Percentiles rank a stretch among this genome's conserved stretches.
Conservation (phyloP, 1,140 invertebrate genomes). For the Helicorthomorpha holstii region DNA sequence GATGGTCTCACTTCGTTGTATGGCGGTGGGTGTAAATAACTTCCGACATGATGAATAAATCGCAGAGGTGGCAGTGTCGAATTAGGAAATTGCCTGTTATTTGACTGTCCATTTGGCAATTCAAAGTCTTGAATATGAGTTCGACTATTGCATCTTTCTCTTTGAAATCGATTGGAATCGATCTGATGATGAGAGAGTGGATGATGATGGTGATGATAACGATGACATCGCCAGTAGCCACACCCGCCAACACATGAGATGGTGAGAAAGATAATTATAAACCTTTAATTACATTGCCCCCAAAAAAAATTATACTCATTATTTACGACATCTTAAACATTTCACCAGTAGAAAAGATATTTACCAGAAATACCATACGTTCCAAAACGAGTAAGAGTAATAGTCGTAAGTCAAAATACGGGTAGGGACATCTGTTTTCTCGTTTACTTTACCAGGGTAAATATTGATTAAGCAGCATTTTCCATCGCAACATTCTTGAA, state of each 20-base stretch:
- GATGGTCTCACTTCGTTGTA: conserved; percentile 58
- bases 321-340: background rate
- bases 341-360: background rate
- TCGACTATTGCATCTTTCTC: background rate
- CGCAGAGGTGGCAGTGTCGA: conserved; percentile 56
- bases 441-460: no score
- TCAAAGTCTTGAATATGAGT: conserved; percentile 33
- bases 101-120: conserved; percentile 23
- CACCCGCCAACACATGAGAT: conserved; percentile 21
- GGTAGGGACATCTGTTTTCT: background rate
- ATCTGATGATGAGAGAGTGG: conserved; percentile 6
- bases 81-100: background rate
- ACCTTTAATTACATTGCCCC: no score
- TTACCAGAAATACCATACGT: conserved; percentile 24
- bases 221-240: conserved; percentile 19
- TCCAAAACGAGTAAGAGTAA: conserved; percentile 17
- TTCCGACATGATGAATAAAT: conserved; percentile 51
- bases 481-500: conserved; percentile 6
- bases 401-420: conserved; percentile 3
- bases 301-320: background rate
- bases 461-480: conserved; percentile 4
- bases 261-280: conserved; percentile 19
- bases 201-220: conserved; percentile 10
- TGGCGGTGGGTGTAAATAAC: conserved; percentile 54
- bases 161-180: background rate